Evolutionary conservation across 2,113 vertebrate species (phyloP), one percentile per base, ranked within the genome.

Genomic region (Catharus fuscescens): DNA sequence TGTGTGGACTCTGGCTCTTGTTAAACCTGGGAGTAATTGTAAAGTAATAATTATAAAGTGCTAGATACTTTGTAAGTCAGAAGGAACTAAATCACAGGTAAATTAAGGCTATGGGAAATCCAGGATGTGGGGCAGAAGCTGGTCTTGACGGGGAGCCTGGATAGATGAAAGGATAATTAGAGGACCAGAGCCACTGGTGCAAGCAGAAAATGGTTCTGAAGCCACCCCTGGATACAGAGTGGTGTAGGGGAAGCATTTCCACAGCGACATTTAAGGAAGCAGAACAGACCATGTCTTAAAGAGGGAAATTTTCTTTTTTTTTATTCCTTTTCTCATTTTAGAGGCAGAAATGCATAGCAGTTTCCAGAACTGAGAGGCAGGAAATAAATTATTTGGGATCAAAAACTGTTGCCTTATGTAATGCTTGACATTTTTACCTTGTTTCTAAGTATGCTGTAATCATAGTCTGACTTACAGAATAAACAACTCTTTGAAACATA

Each of bases 1-100:
- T 1, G 1, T 5, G 2, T 2, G 28, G 32, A 9, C 19, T 56
- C 36, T 53, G 50, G 18, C 24, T 62, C 48, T 5, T 23, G 8
- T 61, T 48, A 45, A 82, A 72, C 13, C 12, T 40, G 17, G 34
- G 56, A 44, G 34, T 6, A 45, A 29, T 52, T 62, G 11, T 15
- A 54, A 79, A 34, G 8, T 5, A 3, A 52, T 29, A 52, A 52
- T 52, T 62, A 13, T 15, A 54, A 79, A 34, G 5, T 6, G 2
- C 8, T 59, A 23, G 18, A 18, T 79, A 36, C 31, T 52, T 19
- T 52, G 5, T 18, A 48, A 40, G 23, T 21, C 50, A 86, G 20
- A 64, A 77, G 28, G 6, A 82, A 23, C 9, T 10, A 52, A 81
- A 74, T 25, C 14, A 54, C 50, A 66, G 19, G 15, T n/a, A 57